These are phyloP conservation scores for Nephrotoma appendiculata DNA, from an alignment of 2,888 invertebrate species.

Conservation along the genomic window DNA sequence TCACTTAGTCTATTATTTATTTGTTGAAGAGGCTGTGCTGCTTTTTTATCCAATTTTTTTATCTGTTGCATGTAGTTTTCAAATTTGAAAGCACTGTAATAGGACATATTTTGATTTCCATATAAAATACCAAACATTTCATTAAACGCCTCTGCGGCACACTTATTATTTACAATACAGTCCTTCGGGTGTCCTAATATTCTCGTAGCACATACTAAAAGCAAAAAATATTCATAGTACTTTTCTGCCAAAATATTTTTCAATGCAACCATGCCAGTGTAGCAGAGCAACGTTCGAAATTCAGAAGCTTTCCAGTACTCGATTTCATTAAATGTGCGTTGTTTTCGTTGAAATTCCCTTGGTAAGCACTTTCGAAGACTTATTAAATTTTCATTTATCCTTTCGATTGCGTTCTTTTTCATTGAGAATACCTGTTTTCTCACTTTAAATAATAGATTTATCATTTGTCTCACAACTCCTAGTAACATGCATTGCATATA, in stretches of 20 bases:
- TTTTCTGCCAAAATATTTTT: neutral
- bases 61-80: neutral
- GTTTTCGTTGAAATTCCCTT: neutral
- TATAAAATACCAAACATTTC: conserved; percentile 8
- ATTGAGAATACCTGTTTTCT: no score
- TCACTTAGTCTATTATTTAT: neutral
- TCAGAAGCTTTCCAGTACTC: neutral
- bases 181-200: neutral
- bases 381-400: neutral
- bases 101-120: conserved; percentile 10
- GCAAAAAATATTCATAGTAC: no score
- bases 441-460: no score
- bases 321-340: neutral
- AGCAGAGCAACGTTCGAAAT: neutral
- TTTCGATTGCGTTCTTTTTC: neutral
- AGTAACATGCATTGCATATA: no score
- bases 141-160: conserved; percentile 8
- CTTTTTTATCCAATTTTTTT: neutral
- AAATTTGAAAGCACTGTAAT: conserved; percentile 8
- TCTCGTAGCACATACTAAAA: neutral
- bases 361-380: neutral
- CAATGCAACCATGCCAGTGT: neutral
- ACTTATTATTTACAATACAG: conserved; percentile 1
- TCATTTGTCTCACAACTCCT: no score
- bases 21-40: neutral